Conservation (phyloP, 2,888 invertebrate genomes). For the Dysmachus trigonus region DNA sequence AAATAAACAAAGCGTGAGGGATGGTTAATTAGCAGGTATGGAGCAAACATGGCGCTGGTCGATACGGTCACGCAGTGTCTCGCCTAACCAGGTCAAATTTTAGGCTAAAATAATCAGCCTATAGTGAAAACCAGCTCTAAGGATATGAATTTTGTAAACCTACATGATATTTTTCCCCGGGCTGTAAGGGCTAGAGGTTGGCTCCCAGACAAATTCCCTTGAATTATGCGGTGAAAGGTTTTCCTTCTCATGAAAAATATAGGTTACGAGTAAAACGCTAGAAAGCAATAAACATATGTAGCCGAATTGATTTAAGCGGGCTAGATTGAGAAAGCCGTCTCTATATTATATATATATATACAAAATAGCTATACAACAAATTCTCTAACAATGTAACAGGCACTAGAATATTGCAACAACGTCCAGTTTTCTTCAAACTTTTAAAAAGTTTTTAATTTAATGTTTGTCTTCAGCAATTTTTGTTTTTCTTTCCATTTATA, state of each 20-base stretch:
- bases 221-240: not conserved
- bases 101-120: not conserved
- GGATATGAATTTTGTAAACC: not conserved
- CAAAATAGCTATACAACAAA: constrained; percentile 26
- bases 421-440: not conserved
- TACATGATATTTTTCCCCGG: not conserved
- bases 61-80: not conserved
- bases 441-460: not conserved
- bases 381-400: constrained; percentile 26
- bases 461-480: not conserved
- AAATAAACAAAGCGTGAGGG: not conserved
- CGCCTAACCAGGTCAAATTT: not conserved
- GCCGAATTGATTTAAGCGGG: not conserved
- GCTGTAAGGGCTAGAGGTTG: not conserved
- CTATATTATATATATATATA: not conserved
- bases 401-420: constrained; percentile 14
- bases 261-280: not conserved
- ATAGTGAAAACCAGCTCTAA: not conserved
- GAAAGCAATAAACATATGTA: not conserved
- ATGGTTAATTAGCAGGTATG: not conserved
- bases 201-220: not conserved
- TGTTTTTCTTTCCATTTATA: not conserved
- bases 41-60: not conserved
- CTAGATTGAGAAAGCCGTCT: constrained; percentile 2
- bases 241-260: not conserved